Evolutionary conservation across 1,140 invertebrate species (phyloP), one percentile per base, ranked within the genome.

Genomic region (Liolophura sinensis): DNA sequence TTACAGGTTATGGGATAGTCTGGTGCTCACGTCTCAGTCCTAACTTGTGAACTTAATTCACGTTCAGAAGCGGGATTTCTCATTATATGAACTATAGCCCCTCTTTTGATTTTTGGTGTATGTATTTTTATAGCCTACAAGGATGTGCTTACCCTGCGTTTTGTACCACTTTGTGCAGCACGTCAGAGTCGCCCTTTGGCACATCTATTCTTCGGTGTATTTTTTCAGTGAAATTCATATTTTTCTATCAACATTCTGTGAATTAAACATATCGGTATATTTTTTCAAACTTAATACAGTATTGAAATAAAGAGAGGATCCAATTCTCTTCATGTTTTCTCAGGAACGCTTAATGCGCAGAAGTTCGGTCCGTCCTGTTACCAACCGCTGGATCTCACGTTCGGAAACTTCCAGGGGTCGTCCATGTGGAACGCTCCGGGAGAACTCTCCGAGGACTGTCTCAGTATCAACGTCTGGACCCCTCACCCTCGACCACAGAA

Each of bases 381-480:
- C 51, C 51, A 52, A 9, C 24, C 22, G 0, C 48, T 40, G 24
- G 18, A 54, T 12, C 18, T 40, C n/a, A 47, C 20, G 11, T 67
- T n/a, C 63, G 62, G 51, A 12, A 61, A 18, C 46, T 84, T 86
- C 67, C 65, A 68, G 56, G 84, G 84, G 15, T 69, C 79, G 74
- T 92, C 93, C 77, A 96, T 96, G 92, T 97, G 94, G 95, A 96
- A 96, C 84, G 92, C 93, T 0, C 95, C 95, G 73, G 95, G 93
- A 0, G 92, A 93, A 78, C 89, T 67, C 49, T 70, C 56, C 27
- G 73, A 75, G 56, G 73, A 75, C 48, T 75, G 73, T 58, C 67
- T 75, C 24, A 69, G 75, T 25, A 25, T 75, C 24, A 75, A 75
- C 58, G 61, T 75, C 15, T 75, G 73, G 73, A 55, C 64, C 15